Conservation (phyloP, 1,140 invertebrate species). For the Drosophila nebulosa region DNA sequence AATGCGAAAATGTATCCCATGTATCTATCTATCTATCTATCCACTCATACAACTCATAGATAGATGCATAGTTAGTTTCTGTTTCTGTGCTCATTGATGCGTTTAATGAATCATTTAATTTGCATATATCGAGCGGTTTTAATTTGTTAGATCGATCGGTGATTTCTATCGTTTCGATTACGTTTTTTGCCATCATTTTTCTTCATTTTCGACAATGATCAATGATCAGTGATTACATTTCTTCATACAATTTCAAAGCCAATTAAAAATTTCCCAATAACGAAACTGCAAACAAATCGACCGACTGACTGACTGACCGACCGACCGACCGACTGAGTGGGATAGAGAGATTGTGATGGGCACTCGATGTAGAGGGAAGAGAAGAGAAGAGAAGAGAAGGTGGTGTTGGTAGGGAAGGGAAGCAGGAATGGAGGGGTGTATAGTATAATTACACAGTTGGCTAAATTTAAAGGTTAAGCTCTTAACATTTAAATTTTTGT, state of each 20-base stretch:
- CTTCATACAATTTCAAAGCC: constrained; percentile 1
- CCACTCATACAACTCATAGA: too few species aligned
- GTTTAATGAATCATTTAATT: constrained; percentile 45
- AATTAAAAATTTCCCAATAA: constrained; percentile 2
- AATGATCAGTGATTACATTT: constrained; percentile 2
- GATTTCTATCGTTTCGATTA: background rate
- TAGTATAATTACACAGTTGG: constrained; percentile 42
- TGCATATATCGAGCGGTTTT: constrained; percentile 51
- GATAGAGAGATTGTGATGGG: background rate
- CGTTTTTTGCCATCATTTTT: background rate
- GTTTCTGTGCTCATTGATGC: constrained; percentile 10
- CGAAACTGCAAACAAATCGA: background rate
- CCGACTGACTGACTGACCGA: background rate
- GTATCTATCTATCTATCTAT: background rate
- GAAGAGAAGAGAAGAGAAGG: background rate
- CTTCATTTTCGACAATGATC: background rate
- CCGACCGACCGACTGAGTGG: too few species aligned
- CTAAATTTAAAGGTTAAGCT: constrained; percentile 69
- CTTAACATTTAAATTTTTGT: constrained; percentile 61
- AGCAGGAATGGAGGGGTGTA: background rate
- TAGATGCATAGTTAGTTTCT: background rate
- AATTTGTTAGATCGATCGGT: background rate
- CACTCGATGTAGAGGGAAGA: background rate
- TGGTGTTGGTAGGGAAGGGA: background rate
- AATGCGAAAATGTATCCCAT: constrained; percentile 1